Evolutionary conservation across 2,113 vertebrate genomes (phyloP).

Genomic region (Passer domesticus): DNA sequence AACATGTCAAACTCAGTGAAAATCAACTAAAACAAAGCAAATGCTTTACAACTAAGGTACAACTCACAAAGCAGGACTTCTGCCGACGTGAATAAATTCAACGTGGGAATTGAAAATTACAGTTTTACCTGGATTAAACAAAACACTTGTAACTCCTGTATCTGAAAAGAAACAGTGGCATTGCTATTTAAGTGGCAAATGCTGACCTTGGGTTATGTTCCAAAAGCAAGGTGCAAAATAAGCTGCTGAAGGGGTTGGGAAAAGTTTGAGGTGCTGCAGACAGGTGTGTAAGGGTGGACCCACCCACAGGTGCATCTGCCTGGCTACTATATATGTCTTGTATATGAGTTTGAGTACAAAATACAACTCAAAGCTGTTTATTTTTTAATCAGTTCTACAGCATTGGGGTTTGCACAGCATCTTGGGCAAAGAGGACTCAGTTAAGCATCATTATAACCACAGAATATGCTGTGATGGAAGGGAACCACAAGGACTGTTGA

Average conservation of each 20-base stretch:
- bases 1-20: neutral
- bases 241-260: neutral
- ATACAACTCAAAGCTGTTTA: neutral
- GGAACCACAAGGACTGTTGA: too few relatives aligned
- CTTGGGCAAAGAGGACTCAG: neutral
- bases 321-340: fast-evolving
- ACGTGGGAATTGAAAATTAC: neutral
- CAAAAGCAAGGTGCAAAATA: neutral
- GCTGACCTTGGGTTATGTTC: neutral
- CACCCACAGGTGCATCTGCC: neutral
- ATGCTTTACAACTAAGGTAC: neutral
- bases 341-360: neutral
- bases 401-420: fast-evolving
- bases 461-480: neutral
- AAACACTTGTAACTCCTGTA: neutral
- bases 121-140: neutral
- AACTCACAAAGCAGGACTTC: neutral
- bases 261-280: neutral
- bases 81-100: fast-evolving
- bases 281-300: neutral
- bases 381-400: neutral
- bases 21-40: neutral
- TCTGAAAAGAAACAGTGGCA: neutral
- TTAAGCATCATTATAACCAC: fast-evolving
- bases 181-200: neutral